A percentile compares a stretch with the other conserved stretches of the same genome.
phyloP scores from a whole-genome alignment of 2,797 vertebrate genomes.

The Amazona ochrocephala region DNA sequence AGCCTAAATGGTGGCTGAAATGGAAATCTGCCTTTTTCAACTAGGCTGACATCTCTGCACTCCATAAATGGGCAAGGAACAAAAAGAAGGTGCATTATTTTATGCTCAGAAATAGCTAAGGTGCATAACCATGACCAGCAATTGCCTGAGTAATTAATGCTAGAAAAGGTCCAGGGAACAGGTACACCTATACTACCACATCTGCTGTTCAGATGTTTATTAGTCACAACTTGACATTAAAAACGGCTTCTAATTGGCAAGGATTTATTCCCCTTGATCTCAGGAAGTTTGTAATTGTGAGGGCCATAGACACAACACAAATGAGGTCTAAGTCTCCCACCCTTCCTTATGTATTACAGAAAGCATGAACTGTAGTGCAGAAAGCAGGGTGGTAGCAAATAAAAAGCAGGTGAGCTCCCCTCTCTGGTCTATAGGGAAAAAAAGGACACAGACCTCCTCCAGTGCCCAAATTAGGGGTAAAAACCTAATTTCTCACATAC shows the following conservation, averaged over 20 bases:
- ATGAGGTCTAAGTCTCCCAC: not conserved
- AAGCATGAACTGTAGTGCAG: not conserved
- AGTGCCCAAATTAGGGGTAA: not conserved
- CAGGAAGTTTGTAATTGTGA: not conserved
- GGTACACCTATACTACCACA: slow-evolving; percentile 31
- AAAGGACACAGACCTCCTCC: fast-evolving
- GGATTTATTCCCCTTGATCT: slow-evolving; percentile 26
- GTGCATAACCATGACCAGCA: not conserved
- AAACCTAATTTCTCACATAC: not conserved
- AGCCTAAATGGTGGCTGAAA: not conserved
- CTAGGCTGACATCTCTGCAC: not conserved
- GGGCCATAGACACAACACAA: slow-evolving; percentile 15
- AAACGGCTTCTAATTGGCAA: slow-evolving; percentile 38
- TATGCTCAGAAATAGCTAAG: not conserved
- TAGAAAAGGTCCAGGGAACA: slow-evolving; percentile 1
- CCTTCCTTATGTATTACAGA: not conserved
- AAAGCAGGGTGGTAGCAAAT: not conserved
- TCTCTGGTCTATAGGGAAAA: not conserved
- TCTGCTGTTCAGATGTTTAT: slow-evolving; percentile 61
- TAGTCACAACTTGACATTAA: slow-evolving; percentile 50
- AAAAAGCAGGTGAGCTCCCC: not conserved
- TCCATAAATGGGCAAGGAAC: not conserved
- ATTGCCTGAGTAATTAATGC: not conserved
- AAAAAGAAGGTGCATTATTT: not conserved
- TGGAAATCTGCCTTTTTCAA: not conserved